Evolutionary conservation across 2,888 invertebrate genomes (phyloP).

Genomic region (Orchesellides sinensis): DNA sequence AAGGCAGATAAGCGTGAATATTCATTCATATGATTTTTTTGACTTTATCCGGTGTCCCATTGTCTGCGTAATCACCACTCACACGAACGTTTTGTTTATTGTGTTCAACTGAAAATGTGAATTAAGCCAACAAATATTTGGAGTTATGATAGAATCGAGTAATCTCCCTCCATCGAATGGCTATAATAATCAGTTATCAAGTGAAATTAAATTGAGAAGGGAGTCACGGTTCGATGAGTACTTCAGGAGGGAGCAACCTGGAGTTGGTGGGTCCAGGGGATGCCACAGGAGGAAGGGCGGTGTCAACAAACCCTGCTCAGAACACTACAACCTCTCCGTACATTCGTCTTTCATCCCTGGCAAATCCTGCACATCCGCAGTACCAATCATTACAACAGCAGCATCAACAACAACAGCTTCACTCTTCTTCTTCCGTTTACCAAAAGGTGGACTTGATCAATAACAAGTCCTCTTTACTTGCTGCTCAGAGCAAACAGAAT

Average conservation of each 20-base stretch:
- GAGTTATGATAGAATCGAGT: conserved; percentile 44
- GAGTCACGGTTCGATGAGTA: conserved; percentile 61
- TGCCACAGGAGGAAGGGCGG: conserved; percentile 53
- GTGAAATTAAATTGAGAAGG: conserved; percentile 49
- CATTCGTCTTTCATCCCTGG: conserved; percentile 62
- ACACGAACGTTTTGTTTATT: neutral
- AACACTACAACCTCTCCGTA: conserved; percentile 45
- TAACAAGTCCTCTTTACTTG: too few species aligned
- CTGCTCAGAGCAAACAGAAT: conserved; percentile 4
- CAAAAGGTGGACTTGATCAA: conserved; percentile 66
- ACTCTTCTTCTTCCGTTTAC: conserved; percentile 52
- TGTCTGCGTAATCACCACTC: too few species aligned
- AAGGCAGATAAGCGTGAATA: neutral
- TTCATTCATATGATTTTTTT: too few species aligned
- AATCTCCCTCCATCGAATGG: conserved; percentile 22
- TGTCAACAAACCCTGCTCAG: conserved; percentile 6
- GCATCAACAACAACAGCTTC: conserved; percentile 49
- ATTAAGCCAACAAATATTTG: neutral
- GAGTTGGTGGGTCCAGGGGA: conserved; percentile 60
- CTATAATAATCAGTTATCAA: neutral
- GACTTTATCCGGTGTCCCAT: too few species aligned
- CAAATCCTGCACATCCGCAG: conserved; percentile 32
- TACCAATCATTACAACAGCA: conserved; percentile 25
- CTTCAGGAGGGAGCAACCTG: conserved; percentile 63
- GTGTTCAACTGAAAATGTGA: neutral